Base-by-base conservation (phyloP, 2,888 invertebrate species). In the Drosophila falleni region DNA sequence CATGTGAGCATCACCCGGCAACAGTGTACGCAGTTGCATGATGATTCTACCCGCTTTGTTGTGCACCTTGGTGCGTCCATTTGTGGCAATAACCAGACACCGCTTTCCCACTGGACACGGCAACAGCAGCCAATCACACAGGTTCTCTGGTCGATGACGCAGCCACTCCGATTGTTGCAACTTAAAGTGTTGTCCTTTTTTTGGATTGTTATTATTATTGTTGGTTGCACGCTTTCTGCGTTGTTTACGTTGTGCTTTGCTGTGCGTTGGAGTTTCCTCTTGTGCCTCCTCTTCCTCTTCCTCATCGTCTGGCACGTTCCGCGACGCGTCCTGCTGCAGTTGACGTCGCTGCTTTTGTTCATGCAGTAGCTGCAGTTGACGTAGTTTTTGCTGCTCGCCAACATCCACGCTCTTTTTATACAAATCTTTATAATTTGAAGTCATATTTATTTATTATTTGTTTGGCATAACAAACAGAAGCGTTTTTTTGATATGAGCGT, bases 161-260 rank as follows among this genome's bases (percentile, higher is more conserved):
- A 99, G 93, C 98, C 98, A 99, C 92, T 99, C 99, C 0, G 98
- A 98, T 66, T 96, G 90, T 97, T 98, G 98, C 8, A 98, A 93
- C 78, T 95, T 94, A 15, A 79, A 73, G 15, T 63, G 58, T 26
- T 53, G 55, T 1, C 6, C 42, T 19, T 35, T 44, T 10, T 9
- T 46, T 54, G 23, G 50, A n/a, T 54, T 62, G 0, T 33, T 60
- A n/a, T 54, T 62, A 0, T 5, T 78, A 10, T 46, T 64, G 33
- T 73, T 68, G 11, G 79, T 85, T 44, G 72, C 37, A 35, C 56
- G 63, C 39, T 54, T 67, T 29, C 50, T 70, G 47, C 49, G 59
- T 31, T 56, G 59, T 8, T 37, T 62, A 11, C 55, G 69, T 13
- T 60, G 62, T 33, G 58, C 3, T 39, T 47, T 51, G 41, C 50